Conservation (phyloP, 2,797 vertebrate species). For the Thalassophryne amazonica region DNA sequence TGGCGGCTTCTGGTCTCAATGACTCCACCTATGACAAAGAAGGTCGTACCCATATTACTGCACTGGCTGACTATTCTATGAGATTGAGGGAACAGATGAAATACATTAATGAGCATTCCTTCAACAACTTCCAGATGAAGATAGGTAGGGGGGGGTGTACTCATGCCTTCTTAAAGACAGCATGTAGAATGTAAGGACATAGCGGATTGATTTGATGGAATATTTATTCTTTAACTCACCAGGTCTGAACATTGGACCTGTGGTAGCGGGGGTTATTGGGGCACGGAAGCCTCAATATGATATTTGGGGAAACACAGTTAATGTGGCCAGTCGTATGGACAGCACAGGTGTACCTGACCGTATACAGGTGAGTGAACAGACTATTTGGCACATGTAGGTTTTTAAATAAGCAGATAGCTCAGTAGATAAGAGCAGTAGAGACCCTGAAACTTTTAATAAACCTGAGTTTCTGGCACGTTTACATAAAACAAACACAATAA, state of each 20-base stretch:
- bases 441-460: too few species aligned
- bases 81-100: conserved; percentile 96
- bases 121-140: conserved; percentile 99
- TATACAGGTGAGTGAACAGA: conserved; percentile 80
- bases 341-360: conserved; percentile 78
- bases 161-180: neutral
- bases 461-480: too few species aligned
- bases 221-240: neutral
- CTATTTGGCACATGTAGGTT: too few species aligned
- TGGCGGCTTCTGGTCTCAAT: conserved; percentile 92
- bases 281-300: conserved; percentile 81
- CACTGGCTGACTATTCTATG: conserved; percentile 94
- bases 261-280: conserved; percentile 79
- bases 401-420: too few species aligned
- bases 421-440: too few species aligned
- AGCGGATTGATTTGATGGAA: neutral
- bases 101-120: conserved; percentile 96
- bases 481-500: too few species aligned
- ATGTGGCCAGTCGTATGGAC: conserved; percentile 83
- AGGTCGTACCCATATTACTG: conserved; percentile 87
- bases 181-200: neutral
- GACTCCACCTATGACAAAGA: conserved; percentile 93
- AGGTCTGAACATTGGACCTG: conserved; percentile 89
- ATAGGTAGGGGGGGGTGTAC: conserved; percentile 78
- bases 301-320: conserved; percentile 82